phyloP scores from a whole-genome alignment of 2,888 invertebrate species.

The Orthosia incerta region DNA sequence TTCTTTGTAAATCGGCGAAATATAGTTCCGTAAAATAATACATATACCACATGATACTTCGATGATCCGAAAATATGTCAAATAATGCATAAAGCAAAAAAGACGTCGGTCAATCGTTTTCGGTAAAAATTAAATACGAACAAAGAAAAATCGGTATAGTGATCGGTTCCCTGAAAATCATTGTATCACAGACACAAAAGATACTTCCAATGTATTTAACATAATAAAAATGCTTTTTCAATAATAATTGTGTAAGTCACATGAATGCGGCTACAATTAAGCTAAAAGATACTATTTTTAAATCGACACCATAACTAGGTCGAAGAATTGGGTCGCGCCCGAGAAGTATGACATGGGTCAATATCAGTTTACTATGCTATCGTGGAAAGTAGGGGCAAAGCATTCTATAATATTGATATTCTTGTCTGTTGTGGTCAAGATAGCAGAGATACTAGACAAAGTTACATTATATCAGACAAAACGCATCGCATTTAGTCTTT shows the following conservation, averaged over 20 bases:
- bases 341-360: conserved; percentile 64
- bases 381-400: conserved; percentile 11
- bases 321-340: conserved; percentile 67
- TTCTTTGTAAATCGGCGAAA: too few relatives aligned
- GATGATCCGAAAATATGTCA: too few relatives aligned
- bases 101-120: too few relatives aligned
- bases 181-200: not conserved
- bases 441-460: not conserved
- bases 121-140: too few relatives aligned
- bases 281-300: conserved; percentile 50
- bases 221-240: not conserved
- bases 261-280: conserved; percentile 26
- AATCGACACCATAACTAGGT: conserved; percentile 57
- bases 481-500: too few relatives aligned
- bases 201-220: not conserved
- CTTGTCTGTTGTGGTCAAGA: not conserved
- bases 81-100: too few relatives aligned
- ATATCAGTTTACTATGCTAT: conserved; percentile 59
- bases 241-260: conserved; percentile 11
- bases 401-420: not conserved
- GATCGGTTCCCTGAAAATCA: too few relatives aligned
- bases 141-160: too few relatives aligned
- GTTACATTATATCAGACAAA: not conserved
- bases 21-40: too few relatives aligned
- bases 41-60: too few relatives aligned